Evolutionary conservation across 2,888 invertebrate genomes (phyloP).

Genomic region (Erebia aethiops): DNA sequence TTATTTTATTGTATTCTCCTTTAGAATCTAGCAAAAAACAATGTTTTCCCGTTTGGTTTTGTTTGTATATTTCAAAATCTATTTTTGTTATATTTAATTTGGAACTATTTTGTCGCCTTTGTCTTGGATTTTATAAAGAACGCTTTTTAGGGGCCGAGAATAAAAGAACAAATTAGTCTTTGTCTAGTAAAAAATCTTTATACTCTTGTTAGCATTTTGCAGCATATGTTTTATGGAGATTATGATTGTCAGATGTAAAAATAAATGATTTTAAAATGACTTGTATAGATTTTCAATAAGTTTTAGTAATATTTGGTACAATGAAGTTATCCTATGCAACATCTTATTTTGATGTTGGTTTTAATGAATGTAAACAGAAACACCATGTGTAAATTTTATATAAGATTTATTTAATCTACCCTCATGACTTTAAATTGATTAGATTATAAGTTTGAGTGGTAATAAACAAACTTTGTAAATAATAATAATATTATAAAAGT

Average conservation of each 20-base stretch:
- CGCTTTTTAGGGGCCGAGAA: slow-evolving; percentile 47
- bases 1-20: slow-evolving; percentile 21
- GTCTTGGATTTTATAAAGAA: slow-evolving; percentile 37
- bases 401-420: slow-evolving; percentile 78
- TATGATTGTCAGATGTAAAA: slow-evolving; percentile 47
- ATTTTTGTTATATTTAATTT: slow-evolving; percentile 23
- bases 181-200: slow-evolving; percentile 41
- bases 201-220: slow-evolving; percentile 52
- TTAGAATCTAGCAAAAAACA: slow-evolving; percentile 5
- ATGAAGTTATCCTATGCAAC: slow-evolving; percentile 60
- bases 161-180: slow-evolving; percentile 61
- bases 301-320: slow-evolving; percentile 63
- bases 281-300: slow-evolving; percentile 45
- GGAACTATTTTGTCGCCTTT: slow-evolving; percentile 31
- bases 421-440: slow-evolving; percentile 76
- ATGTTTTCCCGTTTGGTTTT: slow-evolving; percentile 25
- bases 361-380: slow-evolving; percentile 63
- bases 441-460: slow-evolving; percentile 77
- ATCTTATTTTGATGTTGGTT: slow-evolving; percentile 64
- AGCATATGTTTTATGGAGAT: slow-evolving; percentile 53
- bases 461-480: slow-evolving; percentile 75
- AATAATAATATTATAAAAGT: slow-evolving; percentile 76
- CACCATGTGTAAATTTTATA: slow-evolving; percentile 70
- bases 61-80: slow-evolving; percentile 29
- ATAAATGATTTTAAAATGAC: slow-evolving; percentile 44